Evolutionary conservation across 2,797 vertebrate genomes (phyloP).

Genomic region (Synaphobranchus kaupii): DNA sequence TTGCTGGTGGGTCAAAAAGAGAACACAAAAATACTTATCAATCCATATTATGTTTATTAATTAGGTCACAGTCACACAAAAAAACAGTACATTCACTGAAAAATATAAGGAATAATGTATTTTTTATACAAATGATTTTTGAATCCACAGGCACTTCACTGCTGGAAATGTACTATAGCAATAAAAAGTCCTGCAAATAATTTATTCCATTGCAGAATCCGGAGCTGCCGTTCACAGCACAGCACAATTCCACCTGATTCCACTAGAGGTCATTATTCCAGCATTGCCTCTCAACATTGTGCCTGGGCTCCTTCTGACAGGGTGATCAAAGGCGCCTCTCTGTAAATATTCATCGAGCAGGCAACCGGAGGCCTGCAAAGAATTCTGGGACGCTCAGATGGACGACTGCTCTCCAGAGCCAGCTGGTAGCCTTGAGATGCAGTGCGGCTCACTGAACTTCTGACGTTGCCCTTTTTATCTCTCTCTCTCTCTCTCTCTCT

Average conservation of each 20-base stretch:
- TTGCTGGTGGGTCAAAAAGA: neutral
- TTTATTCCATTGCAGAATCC: neutral
- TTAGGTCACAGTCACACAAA: too few relatives aligned
- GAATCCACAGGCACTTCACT: too few relatives aligned
- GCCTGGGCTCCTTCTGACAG: neutral
- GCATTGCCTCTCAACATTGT: neutral
- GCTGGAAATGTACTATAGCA: neutral
- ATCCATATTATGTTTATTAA: neutral
- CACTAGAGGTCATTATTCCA: slow-evolving; percentile 7
- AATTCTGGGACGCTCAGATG: slow-evolving; percentile 19
- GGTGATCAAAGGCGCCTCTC: neutral
- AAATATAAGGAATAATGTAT: too few relatives aligned
- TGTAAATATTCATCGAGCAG: slow-evolving; percentile 12
- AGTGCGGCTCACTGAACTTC: neutral
- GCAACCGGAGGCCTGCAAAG: slow-evolving; percentile 12
- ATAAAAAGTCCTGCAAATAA: neutral
- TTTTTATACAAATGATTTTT: too few relatives aligned
- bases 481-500: neutral
- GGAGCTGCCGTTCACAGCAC: too few relatives aligned
- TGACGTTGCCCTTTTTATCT: neutral
- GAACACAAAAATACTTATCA: neutral
- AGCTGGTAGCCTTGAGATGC: slow-evolving; percentile 18
- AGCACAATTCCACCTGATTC: neutral
- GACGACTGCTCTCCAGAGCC: slow-evolving; percentile 14
- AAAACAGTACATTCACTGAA: too few relatives aligned